Evolutionary conservation across 2,113 vertebrate species (phyloP), one percentile per base, ranked within the genome.

Genomic region (Oenanthe oenanthe): DNA sequence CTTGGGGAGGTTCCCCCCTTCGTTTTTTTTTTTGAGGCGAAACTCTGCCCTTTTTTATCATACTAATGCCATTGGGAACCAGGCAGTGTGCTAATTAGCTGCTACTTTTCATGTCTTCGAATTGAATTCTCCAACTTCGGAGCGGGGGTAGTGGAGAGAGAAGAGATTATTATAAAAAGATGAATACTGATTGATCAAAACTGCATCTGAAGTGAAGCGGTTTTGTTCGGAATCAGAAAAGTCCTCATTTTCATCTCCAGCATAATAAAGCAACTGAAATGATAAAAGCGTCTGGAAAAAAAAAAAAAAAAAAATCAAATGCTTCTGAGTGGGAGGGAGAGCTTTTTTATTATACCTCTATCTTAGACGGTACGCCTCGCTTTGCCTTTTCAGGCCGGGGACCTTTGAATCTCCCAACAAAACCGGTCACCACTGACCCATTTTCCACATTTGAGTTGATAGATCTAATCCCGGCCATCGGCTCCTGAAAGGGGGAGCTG

Each of bases 31-130:
- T 96, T 97, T 98, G 96, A 98, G 98, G 96, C 24, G 57, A 98
- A 98, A 98, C 96, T 97, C 97, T 96, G 94, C 96, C 96, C 98
- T 98, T 98, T 89, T 99, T 99, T 98, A 98, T 98, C 98, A 98
- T 98, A 97, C 98, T 98, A 99, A 98, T 98, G 98, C 98, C 96
- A 97, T 93, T 97, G 98, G 98, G 98, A 98, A 98, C 96, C 98
- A 97, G 98, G 98, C 98, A 98, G 97, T 99, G 98, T 99, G 99
- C 98, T 99, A 99, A 99, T 99, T 99, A 99, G 98, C 98, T 98
- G 98, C 98, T 98, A 98, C 98, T 98, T 99, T 98, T 98, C 98
- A 98, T 98, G 98, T 98, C 98, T 98, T 98, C 92, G 73, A 97
- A 96, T 79, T 66, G 92, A 97, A 98, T 98, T 97, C 97, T 97